Conservation (phyloP, 2,888 invertebrate species). For the Priocnemis perturbator region DNA sequence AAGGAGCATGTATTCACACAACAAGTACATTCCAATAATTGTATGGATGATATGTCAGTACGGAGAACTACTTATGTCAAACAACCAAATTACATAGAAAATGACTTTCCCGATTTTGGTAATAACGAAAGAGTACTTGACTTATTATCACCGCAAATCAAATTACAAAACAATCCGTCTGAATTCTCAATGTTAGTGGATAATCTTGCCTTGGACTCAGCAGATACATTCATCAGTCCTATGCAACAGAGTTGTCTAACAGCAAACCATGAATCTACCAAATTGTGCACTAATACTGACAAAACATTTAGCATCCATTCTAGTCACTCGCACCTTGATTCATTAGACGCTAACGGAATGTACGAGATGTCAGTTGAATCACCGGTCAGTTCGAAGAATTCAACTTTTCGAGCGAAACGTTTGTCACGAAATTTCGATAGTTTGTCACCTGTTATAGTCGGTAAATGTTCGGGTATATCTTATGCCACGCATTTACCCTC, state of each 20-base stretch:
- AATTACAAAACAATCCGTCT: constrained; percentile 21
- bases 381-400: background rate
- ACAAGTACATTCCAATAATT: constrained; percentile 1
- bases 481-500: constrained; percentile 25
- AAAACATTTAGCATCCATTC: too few species aligned
- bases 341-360: background rate
- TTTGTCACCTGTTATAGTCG: constrained; percentile 34
- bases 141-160: constrained; percentile 47
- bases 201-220: constrained; percentile 43
- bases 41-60: background rate
- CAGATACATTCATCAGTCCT: constrained; percentile 4
- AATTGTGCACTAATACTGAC: constrained; percentile 3
- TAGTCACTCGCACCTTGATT: background rate
- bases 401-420: background rate
- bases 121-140: constrained; percentile 51
- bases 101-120: background rate
- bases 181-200: constrained; percentile 64
- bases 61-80: constrained; percentile 62
- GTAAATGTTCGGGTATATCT: background rate
- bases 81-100: constrained; percentile 22
- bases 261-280: background rate
- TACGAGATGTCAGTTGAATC: background rate
- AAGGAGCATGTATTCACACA: background rate
- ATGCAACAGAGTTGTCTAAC: background rate
- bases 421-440: constrained; percentile 2